These are phyloP conservation scores for Cheilosia grossa DNA, from an alignment of 2,888 invertebrate species.

Conservation along the genomic window DNA sequence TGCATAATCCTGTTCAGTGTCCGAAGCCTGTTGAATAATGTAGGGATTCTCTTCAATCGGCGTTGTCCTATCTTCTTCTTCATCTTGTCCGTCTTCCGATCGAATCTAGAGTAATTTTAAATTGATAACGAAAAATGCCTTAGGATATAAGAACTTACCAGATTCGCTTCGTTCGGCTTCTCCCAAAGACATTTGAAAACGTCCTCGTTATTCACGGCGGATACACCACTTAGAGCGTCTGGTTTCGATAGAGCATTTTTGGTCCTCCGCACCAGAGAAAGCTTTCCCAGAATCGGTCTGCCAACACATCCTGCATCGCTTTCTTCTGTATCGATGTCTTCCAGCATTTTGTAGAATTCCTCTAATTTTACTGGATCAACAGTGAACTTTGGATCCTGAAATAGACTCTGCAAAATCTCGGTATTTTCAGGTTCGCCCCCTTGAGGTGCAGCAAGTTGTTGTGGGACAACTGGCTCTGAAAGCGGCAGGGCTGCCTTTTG, in stretches of 20 bases:
- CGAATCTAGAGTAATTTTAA: background rate
- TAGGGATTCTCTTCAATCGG: slow-evolving; percentile 48
- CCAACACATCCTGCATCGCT: slow-evolving; percentile 83
- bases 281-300: slow-evolving; percentile 87
- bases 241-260: slow-evolving; percentile 85
- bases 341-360: slow-evolving; percentile 82
- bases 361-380: slow-evolving; percentile 82
- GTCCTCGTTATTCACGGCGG: background rate
- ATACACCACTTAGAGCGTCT: slow-evolving; percentile 69
- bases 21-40: slow-evolving; percentile 79
- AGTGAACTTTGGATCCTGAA: slow-evolving; percentile 82
- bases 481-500: slow-evolving; percentile 42
- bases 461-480: slow-evolving; percentile 13
- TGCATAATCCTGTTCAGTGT: slow-evolving; percentile 78
- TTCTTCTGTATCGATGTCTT: slow-evolving; percentile 83
- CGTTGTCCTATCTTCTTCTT: slow-evolving; percentile 29
- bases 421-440: slow-evolving; percentile 43
- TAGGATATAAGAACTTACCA: background rate
- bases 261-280: slow-evolving; percentile 87
- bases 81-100: background rate
- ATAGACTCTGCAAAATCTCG: slow-evolving; percentile 76
- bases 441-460: slow-evolving; percentile 21
- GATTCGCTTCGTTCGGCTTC: background rate
- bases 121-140: background rate
- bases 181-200: slow-evolving; percentile 31